phyloP scores from a whole-genome alignment of 2,113 vertebrate genomes.

The Cercocebus atys region DNA sequence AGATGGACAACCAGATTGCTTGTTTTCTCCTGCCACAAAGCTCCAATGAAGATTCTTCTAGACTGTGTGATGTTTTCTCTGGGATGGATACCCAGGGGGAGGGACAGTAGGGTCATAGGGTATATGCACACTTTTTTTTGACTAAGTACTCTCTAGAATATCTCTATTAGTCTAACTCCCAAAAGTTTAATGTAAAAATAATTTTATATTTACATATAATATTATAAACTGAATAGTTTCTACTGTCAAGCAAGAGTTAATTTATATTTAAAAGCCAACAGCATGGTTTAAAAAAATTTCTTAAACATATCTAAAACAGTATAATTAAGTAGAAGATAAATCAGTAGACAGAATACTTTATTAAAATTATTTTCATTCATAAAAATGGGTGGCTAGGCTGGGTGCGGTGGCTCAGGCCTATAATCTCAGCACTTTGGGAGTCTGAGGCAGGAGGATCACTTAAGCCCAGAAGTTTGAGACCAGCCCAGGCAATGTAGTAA shows the following conservation, averaged over 20 bases:
- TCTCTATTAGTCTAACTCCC: neutral
- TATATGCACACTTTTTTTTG: neutral
- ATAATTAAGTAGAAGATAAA: slow-evolving; percentile 28
- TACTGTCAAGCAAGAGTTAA: neutral
- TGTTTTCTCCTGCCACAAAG: neutral
- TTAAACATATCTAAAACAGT: neutral
- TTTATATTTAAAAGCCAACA: neutral
- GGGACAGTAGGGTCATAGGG: neutral
- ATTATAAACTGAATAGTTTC: neutral
- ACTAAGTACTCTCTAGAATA: neutral
- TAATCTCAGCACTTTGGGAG: too few relatives aligned
- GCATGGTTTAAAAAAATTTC: neutral
- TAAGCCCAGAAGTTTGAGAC: too few relatives aligned
- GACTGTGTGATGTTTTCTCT: neutral
- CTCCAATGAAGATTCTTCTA: neutral
- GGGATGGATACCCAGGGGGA: neutral
- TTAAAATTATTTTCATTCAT: slow-evolving; percentile 13
- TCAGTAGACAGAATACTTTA: neutral
- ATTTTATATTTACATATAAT: neutral
- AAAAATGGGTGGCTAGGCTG: neutral
- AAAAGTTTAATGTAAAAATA: neutral
- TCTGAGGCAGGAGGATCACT: too few relatives aligned
- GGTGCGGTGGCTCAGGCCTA: too few relatives aligned
- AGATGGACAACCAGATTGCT: neutral
- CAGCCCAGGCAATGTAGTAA: too few relatives aligned